Percentiles rank a stretch among this genome's conserved stretches.
These are phyloP conservation scores for Corydoras sp. DNA, from an alignment of 2,113 vertebrate species.

Conservation along the genomic window DNA sequence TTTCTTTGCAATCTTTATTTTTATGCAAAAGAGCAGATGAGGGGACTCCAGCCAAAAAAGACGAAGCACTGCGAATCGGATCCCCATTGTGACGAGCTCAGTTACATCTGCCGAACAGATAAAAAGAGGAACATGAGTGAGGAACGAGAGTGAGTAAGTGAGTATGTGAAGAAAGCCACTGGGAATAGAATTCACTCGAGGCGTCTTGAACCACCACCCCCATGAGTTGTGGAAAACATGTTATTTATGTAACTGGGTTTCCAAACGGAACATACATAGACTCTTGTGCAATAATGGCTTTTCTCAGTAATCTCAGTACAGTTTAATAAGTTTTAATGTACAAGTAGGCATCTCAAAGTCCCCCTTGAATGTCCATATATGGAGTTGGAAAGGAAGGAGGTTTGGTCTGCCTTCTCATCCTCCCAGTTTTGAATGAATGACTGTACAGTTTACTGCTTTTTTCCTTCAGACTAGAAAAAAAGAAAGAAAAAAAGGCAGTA, in stretches of 20 bases:
- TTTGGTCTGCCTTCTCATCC: constrained; percentile 8
- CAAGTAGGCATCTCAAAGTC: constrained; percentile 5
- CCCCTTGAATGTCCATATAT: constrained; percentile 24
- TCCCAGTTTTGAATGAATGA: constrained; percentile 26
- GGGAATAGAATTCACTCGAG: constrained; percentile 24
- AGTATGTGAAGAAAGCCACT: not conserved
- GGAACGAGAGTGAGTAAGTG: not conserved
- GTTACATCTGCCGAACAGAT: not conserved
- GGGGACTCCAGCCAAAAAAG: no score
- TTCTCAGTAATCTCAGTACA: not conserved
- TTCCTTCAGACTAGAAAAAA: constrained; percentile 1
- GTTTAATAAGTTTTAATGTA: not conserved
- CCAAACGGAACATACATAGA: not conserved
- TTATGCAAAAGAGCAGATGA: no score
- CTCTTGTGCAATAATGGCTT: not conserved
- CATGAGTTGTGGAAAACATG: constrained; percentile 9
- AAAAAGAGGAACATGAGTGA: not conserved
- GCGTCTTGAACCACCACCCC: constrained; percentile 9
- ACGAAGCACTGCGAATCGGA: no score
- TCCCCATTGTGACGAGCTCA: no score
- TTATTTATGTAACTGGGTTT: constrained; percentile 20
- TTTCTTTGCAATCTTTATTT: no score
- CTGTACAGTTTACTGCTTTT: constrained; percentile 12
- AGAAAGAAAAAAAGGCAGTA: no score
- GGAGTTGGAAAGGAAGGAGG: constrained; percentile 15